Conservation (phyloP, 2,797 vertebrate genomes). For the Spondyliosoma cantharus region DNA sequence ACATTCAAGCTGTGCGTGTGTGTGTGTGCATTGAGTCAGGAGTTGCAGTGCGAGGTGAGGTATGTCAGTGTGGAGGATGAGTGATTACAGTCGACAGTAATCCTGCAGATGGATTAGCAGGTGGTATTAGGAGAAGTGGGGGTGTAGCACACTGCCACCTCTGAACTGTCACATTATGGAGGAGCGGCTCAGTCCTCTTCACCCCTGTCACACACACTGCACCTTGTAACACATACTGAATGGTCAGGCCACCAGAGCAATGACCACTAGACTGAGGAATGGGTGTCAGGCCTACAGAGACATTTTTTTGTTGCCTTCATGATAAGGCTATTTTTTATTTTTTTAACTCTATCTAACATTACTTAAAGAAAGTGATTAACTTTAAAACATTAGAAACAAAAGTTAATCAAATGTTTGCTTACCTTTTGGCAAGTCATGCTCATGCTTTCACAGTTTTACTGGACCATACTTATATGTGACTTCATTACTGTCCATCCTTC, state of each 20-base stretch:
- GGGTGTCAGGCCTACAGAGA: background rate
- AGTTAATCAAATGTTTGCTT: background rate
- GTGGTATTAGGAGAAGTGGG: slow-evolving; percentile 78
- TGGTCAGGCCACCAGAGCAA: background rate
- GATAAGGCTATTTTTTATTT: no score
- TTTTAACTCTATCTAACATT: background rate
- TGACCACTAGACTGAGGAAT: background rate
- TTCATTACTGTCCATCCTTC: background rate
- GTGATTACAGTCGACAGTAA: slow-evolving; percentile 83
- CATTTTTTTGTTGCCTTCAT: no score
- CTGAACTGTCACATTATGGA: slow-evolving; percentile 73
- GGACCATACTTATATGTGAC: background rate
- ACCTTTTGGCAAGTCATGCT: background rate
- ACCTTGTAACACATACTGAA: slow-evolving; percentile 15
- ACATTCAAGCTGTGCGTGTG: slow-evolving; percentile 11
- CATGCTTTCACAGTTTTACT: background rate
- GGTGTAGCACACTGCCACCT: slow-evolving; percentile 71
- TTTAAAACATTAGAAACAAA: background rate
- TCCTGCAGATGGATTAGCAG: slow-evolving; percentile 82
- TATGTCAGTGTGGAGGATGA: slow-evolving; percentile 75
- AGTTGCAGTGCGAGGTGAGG: slow-evolving; percentile 71
- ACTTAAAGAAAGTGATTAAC: background rate
- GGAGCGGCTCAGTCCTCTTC: slow-evolving; percentile 59
- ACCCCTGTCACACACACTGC: slow-evolving; percentile 22
- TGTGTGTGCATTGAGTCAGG: slow-evolving; percentile 70